Conservation (phyloP, 2,797 vertebrate genomes). For the Onychomys torridus region DNA sequence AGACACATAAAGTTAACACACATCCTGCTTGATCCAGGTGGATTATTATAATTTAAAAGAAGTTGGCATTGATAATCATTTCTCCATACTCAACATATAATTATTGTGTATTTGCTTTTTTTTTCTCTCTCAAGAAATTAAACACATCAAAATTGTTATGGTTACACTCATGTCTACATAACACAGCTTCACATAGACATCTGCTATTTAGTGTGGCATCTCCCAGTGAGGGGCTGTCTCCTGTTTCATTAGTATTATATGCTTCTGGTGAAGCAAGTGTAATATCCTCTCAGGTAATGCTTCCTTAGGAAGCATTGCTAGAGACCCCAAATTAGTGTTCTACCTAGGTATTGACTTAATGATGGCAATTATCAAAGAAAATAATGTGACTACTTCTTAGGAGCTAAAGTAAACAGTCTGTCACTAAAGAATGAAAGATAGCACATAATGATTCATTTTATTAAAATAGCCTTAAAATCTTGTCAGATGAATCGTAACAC, state of each 20-base stretch:
- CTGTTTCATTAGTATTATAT: conserved; percentile 61
- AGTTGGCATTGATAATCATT: neutral
- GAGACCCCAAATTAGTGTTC: conserved; percentile 44
- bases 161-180: neutral
- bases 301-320: conserved; percentile 25
- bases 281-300: conserved; percentile 12
- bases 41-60: neutral
- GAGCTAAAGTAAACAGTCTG: conserved; percentile 77
- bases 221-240: neutral
- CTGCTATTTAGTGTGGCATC: neutral
- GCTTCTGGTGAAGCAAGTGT: conserved; percentile 28
- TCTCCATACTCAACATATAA: neutral
- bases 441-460: conserved; percentile 74
- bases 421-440: conserved; percentile 73
- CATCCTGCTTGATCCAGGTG: neutral
- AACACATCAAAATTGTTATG: neutral
- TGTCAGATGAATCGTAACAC: conserved; percentile 83
- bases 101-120: neutral
- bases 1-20: neutral
- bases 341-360: conserved; percentile 77
- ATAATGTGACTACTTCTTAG: conserved; percentile 64
- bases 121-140: conserved; percentile 2
- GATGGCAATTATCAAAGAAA: conserved; percentile 69
- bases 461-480: conserved; percentile 80
- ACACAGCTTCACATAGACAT: neutral